Evolutionary conservation across 2,797 vertebrate genomes (phyloP), one percentile per base, ranked within the genome.

Genomic region (Sylvia borin): DNA sequence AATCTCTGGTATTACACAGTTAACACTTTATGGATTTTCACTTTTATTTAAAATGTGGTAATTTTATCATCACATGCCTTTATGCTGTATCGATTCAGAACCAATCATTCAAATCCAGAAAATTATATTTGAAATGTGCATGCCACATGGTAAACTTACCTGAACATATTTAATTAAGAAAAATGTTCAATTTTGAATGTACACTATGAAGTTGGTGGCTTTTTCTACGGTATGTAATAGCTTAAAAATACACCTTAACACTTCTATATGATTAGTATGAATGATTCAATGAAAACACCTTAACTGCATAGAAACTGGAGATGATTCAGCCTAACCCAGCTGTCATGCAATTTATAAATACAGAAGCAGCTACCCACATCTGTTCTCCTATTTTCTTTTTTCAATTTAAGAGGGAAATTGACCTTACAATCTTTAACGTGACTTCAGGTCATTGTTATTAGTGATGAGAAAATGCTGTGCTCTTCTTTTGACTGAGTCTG

Each of bases 391-490:
- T 94, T 97, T 97, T 95, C 92, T 93, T 95, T 96, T 97, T 97
- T 93, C 65, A 16, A 96, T 97, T 97, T 96, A 95, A 94, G 95
- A 94, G 66, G 84, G 95, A 96, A 97, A 97, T 97, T 97, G 96
- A 97, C 94, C 95, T 97, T 97, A 97, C 83, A 94, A 93, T 97
- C 95, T 97, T 96, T 91, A 96, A 80, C 20, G 20, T 93, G 93
- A 95, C 96, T 97, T 95, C 81, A 80, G 94, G 96, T 97, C 95
- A 96, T 95, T 96, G 93, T 97, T 97, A 96, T 97, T 97, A 96
- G 96, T 93, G 93, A 94, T 96, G 95, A 97, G 95, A 97, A 96
- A 97, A 96, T 81, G 93, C 91, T 95, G 88, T 88, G 92, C 85
- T 96, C 93, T 95, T 95, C 94, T 93, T 97, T 94, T 94, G 95